Conservation (phyloP, 92 coral and sea anemone species). For the Galaxea fascicularis region DNA sequence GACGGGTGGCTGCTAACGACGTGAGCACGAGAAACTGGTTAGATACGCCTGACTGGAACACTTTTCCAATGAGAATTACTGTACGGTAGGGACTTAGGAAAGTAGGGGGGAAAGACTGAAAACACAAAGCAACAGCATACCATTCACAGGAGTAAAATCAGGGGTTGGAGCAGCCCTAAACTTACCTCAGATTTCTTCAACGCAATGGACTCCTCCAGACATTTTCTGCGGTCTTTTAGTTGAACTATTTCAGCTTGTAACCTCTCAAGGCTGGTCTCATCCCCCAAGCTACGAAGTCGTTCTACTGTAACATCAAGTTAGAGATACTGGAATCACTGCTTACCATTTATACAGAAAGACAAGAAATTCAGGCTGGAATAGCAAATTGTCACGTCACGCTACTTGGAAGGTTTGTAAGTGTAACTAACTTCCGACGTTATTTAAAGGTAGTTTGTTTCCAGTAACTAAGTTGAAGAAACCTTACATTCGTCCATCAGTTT, state of each 20-base stretch:
- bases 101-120: too few species aligned
- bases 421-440: not conserved
- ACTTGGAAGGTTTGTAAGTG: too few species aligned
- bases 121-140: too few species aligned
- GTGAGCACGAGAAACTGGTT: too few species aligned
- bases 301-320: not conserved
- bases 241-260: conserved; percentile 13
- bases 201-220: conserved; percentile 1
- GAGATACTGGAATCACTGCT: not conserved
- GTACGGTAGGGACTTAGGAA: too few species aligned
- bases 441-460: too few species aligned
- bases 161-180: not conserved
- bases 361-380: too few species aligned
- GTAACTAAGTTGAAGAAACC: not conserved
- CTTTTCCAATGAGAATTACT: too few species aligned
- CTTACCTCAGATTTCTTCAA: conserved; percentile 33
- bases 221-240: not conserved
- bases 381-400: too few species aligned
- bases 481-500: conserved; percentile 61
- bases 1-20: too few species aligned
- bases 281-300: not conserved
- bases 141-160: too few species aligned
- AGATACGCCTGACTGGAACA: too few species aligned
- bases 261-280: conserved; percentile 6
- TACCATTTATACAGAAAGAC: not conserved